Conservation (phyloP, 2,888 invertebrate genomes). For the Metopia argyrocephala region DNA sequence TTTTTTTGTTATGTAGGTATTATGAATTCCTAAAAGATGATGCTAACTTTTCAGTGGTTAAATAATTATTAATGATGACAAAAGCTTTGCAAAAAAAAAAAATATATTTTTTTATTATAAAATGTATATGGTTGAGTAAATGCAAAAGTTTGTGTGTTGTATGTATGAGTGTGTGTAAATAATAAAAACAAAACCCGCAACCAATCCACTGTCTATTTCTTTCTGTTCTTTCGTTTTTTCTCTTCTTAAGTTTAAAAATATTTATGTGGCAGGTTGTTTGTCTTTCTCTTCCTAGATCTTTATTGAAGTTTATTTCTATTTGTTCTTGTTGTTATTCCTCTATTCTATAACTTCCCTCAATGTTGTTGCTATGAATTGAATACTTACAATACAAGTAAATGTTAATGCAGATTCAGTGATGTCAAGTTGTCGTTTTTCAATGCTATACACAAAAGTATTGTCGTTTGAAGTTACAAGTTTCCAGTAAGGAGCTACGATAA, state of each 20-base stretch:
- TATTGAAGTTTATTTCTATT: background rate
- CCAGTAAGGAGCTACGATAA: too few species aligned
- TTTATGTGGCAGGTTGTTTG: conserved; percentile 13
- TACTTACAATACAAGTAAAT: too few species aligned
- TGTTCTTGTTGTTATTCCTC: background rate
- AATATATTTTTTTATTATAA: too few species aligned
- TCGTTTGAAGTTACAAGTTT: too few species aligned
- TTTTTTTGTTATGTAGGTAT: background rate
- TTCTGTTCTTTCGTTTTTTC: background rate
- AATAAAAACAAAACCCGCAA: background rate
- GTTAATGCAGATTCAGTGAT: background rate
- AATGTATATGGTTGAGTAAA: too few species aligned
- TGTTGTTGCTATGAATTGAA: too few species aligned
- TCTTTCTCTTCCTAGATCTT: background rate
- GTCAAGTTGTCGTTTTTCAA: background rate
- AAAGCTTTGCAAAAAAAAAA: too few species aligned
- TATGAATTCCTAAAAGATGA: conserved; percentile 51
- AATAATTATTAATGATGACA: background rate
- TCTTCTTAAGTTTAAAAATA: background rate
- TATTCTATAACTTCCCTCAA: too few species aligned
- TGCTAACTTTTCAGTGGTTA: background rate
- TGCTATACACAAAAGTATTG: too few species aligned
- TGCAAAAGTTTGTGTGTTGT: conserved; percentile 16
- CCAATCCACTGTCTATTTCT: background rate
- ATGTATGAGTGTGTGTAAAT: background rate